phyloP scores from a whole-genome alignment of 2,113 vertebrate genomes.

The Caracal caracal region DNA sequence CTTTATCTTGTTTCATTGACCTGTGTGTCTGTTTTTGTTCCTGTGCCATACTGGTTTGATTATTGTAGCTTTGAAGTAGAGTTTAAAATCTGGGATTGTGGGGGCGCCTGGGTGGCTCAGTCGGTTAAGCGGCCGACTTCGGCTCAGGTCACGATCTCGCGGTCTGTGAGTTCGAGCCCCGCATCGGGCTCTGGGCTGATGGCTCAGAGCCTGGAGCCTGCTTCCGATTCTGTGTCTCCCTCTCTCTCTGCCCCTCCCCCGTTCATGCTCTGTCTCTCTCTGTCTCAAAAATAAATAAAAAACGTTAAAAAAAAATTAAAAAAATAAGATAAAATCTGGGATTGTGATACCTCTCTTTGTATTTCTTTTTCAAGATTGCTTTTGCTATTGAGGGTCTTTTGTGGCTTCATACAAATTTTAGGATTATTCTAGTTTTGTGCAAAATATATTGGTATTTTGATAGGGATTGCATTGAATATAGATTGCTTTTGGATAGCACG shows the following conservation, averaged over 20 bases:
- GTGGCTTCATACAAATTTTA: background rate
- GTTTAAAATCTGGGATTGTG: background rate
- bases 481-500: background rate
- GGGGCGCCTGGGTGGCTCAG: too few species aligned
- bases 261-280: too few species aligned
- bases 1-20: background rate
- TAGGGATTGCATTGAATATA: background rate
- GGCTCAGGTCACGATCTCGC: too few species aligned
- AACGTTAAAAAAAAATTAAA: too few species aligned
- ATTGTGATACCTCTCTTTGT: background rate
- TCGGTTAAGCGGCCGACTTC: too few species aligned
- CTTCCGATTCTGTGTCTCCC: too few species aligned
- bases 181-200: too few species aligned
- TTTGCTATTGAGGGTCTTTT: background rate
- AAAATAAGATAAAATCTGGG: background rate
- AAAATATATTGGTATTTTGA: background rate
- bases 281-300: too few species aligned
- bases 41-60: background rate
- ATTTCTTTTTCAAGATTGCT: background rate
- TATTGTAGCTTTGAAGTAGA: background rate
- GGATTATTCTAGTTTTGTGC: background rate
- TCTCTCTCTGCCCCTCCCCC: too few species aligned
- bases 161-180: too few species aligned
- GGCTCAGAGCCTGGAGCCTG: too few species aligned
- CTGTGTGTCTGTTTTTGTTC: background rate